Base-by-base conservation (phyloP, 2,888 invertebrate genomes). In the Perizoma flavofasciatum region DNA sequence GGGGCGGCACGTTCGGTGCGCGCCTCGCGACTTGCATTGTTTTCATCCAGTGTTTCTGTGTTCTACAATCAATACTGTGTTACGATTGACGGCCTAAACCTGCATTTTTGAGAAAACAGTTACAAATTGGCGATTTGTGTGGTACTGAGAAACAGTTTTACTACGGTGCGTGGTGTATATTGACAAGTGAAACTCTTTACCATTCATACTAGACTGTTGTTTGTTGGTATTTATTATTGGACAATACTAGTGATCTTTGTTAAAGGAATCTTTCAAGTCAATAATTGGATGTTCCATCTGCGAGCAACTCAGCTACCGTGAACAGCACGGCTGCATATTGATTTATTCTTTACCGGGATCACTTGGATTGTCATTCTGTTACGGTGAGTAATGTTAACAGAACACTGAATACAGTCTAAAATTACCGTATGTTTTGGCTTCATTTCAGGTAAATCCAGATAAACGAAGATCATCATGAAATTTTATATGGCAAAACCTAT, bases 1-100 rank as follows among this genome's bases (percentile, higher is more conserved):
- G 90, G 88, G 89, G 91, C 90, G 90, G 89, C 89, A 88, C 89
- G 89, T 83, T 81, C 81, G 78, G 88, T 87, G 91, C 89, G 78
- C 88, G 91, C 91, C 89, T 90, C 89, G 89, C 91, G 82, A 77
- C 69, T 85, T 85, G 79, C 75, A 86, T 89, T 90, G 87, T 91
- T 88, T 86, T 89, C 83, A 82, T 81, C 81, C 83, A 83, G 88
- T 88, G 87, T 88, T 55, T 52, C 62, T 54, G 58, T 55, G 57
- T 88, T 75, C 78, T 77, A 76, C 74, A 87, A 90, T 91, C 88
- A 83, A 90, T 89, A 89, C 81, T 69, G 67, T 81, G 79, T 82
- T 79, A 77, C 81, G 80, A 72, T 72, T 71, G 65, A 81, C 81
- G 85, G 85, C 82, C 85, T 86, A 84, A 71, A 68, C 68, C 67